Conservation (phyloP, 2,888 invertebrate genomes). For the Sinelater perroti region DNA sequence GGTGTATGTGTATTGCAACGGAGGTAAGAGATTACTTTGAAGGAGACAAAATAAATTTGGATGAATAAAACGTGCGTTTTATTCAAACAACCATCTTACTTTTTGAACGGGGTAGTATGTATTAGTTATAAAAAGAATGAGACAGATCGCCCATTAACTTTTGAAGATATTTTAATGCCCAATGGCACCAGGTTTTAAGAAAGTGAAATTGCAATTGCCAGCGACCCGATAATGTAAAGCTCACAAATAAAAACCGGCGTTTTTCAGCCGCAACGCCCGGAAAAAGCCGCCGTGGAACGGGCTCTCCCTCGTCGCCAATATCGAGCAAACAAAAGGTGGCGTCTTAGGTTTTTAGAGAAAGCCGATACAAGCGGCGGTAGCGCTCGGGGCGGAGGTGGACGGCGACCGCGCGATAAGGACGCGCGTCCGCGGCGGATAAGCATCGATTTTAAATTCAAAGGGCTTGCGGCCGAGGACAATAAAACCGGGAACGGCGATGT, state of each 20-base stretch:
- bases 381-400: constrained; percentile 17
- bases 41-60: too few relatives aligned
- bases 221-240: background rate
- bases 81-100: too few relatives aligned
- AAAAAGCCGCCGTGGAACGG: constrained; percentile 28
- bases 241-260: constrained; percentile 25
- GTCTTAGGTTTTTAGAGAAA: constrained; percentile 25
- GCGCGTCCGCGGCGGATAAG: constrained; percentile 30
- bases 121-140: too few relatives aligned
- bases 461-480: constrained; percentile 37
- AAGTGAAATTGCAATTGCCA: too few relatives aligned
- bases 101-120: too few relatives aligned
- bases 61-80: too few relatives aligned
- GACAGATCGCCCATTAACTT: too few relatives aligned
- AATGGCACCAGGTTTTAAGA: too few relatives aligned
- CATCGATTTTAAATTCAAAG: constrained; percentile 41
- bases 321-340: constrained; percentile 35
- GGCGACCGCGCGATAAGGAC: constrained; percentile 27
- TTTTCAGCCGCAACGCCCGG: constrained; percentile 28
- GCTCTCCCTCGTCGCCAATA: constrained; percentile 32
- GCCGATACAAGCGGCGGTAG: constrained; percentile 19
- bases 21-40: too few relatives aligned
- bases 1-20: too few relatives aligned
- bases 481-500: constrained; percentile 38
- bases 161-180: too few relatives aligned